Evolutionary conservation across 2,113 vertebrate genomes (phyloP).

Genomic region (Cariama cristata): DNA sequence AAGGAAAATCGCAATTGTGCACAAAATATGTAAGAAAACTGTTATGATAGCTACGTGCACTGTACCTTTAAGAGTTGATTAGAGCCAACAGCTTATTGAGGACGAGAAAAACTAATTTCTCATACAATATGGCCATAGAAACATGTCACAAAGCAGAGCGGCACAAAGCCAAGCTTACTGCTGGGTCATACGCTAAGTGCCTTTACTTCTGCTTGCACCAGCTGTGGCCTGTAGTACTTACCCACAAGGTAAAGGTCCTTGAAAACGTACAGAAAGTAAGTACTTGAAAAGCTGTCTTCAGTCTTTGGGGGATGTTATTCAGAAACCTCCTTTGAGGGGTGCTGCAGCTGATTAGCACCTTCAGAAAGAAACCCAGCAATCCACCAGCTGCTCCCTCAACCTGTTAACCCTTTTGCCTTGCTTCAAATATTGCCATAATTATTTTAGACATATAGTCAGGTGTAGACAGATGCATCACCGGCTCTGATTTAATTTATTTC

Average conservation of each 20-base stretch:
- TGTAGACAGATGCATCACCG: neutral
- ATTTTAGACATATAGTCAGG: neutral
- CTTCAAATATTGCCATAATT: neutral
- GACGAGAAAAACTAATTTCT: neutral
- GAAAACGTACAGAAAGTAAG: neutral
- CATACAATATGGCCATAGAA: neutral
- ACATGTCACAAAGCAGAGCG: neutral
- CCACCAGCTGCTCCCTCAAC: neutral
- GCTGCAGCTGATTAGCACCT: neutral
- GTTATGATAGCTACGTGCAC: neutral
- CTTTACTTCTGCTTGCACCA: neutral
- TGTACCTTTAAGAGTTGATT: neutral
- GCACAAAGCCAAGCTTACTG: neutral
- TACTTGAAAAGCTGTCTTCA: neutral
- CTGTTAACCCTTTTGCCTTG: neutral
- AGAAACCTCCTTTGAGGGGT: neutral
- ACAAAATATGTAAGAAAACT: neutral
- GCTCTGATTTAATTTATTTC: constrained; percentile 20
- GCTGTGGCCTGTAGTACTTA: neutral
- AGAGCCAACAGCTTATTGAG: neutral
- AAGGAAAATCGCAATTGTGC: neutral
- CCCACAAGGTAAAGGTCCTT: neutral
- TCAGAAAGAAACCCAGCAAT: neutral
- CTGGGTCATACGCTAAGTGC: neutral
- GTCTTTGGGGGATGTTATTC: neutral